Conservation (phyloP, 2,113 vertebrate species). For the Echinops telfairi region DNA sequence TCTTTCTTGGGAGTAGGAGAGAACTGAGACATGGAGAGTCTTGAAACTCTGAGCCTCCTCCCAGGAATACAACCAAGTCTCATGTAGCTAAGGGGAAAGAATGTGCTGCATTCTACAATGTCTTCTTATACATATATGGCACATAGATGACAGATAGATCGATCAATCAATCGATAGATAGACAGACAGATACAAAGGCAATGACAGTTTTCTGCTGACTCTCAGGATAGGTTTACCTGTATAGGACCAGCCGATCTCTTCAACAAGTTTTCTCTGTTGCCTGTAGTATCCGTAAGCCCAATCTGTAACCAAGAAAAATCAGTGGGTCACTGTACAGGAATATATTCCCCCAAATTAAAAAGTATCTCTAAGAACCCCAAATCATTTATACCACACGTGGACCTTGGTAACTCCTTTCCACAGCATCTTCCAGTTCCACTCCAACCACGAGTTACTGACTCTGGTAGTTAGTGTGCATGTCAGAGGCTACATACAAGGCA, state of each 20-base stretch:
- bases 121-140: background rate
- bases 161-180: too few species aligned
- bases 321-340: conserved; percentile 43
- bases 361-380: background rate
- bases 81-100: conserved; percentile 31
- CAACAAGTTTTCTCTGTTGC: conserved; percentile 94
- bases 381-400: background rate
- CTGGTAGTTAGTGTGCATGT: background rate
- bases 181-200: background rate
- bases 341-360: background rate
- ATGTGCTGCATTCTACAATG: background rate
- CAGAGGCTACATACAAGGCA: background rate
- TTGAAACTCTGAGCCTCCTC: too few species aligned
- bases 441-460: background rate
- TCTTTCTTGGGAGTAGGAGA: too few species aligned
- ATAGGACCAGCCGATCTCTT: conserved; percentile 98
- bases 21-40: too few species aligned
- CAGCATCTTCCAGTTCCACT: background rate
- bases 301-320: conserved; percentile 87
- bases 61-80: background rate
- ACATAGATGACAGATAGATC: too few species aligned
- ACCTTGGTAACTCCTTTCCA: background rate
- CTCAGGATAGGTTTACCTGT: conserved; percentile 88
- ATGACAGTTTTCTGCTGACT: background rate
- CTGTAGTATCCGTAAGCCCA: conserved; percentile 92